Conservation (phyloP, 2,113 vertebrate species). For the Bombycilla garrulus region DNA sequence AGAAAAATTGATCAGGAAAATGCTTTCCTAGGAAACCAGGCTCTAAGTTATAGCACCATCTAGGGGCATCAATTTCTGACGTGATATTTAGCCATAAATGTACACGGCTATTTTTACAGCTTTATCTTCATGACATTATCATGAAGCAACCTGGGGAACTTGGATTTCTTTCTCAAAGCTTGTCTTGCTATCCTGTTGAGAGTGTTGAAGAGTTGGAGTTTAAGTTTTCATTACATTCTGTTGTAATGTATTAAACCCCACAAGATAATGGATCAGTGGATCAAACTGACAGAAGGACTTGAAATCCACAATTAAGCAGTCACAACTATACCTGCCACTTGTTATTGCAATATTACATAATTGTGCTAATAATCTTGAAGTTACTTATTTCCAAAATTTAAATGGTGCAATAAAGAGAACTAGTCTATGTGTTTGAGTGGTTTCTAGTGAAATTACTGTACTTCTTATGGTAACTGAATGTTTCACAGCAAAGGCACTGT, state of each 20-base stretch:
- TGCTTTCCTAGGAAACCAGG: neutral
- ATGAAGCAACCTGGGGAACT: neutral
- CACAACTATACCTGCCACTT: neutral
- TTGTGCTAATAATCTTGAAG: neutral
- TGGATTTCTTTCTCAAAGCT: neutral
- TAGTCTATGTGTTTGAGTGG: rapidly evolving
- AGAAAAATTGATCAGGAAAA: neutral
- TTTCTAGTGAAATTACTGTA: neutral
- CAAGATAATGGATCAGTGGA: neutral
- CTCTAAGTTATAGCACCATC: conserved; percentile 23
- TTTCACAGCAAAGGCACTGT: neutral
- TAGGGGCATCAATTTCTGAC: neutral
- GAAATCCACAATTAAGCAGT: neutral
- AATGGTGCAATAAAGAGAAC: neutral
- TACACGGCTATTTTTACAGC: neutral
- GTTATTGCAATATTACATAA: neutral
- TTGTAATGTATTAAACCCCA: neutral
- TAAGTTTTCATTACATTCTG: neutral
- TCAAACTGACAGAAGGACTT: neutral
- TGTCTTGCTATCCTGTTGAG: neutral
- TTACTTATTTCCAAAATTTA: neutral
- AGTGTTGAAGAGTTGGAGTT: neutral
- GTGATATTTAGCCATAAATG: neutral
- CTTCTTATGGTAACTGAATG: neutral
- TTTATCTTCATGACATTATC: neutral